These are phyloP conservation scores for Otis tarda DNA, from an alignment of 2,113 vertebrate species.

Conservation along the genomic window DNA sequence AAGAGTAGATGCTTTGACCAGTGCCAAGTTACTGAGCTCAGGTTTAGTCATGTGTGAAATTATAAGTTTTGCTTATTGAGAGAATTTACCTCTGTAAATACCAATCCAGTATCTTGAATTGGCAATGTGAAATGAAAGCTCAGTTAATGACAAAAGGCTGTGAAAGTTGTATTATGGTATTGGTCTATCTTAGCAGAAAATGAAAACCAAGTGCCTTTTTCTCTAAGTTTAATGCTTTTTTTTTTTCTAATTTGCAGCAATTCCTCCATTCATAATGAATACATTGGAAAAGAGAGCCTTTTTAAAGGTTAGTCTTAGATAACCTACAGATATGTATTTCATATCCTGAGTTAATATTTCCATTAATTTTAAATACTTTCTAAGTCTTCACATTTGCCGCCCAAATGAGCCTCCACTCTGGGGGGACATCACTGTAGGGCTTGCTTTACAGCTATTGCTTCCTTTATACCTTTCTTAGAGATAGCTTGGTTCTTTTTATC, in stretches of 20 bases:
- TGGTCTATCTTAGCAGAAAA: not conserved
- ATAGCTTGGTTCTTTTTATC: not conserved
- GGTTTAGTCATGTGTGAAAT: not conserved
- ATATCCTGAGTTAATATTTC: not conserved
- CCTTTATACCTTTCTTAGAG: not conserved
- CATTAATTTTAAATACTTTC: not conserved
- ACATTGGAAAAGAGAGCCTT: slow-evolving; percentile 96
- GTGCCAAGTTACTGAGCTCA: not conserved
- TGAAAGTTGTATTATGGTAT: not conserved
- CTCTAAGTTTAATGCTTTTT: not conserved
- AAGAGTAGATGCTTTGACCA: not conserved
- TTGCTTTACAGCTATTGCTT: not conserved
- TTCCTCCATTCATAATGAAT: slow-evolving; percentile 98
- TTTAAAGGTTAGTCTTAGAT: slow-evolving; percentile 83
- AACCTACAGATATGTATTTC: not conserved
- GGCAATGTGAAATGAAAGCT: not conserved
- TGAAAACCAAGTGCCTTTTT: not conserved
- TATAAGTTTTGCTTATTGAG: not conserved
- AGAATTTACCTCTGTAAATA: not conserved
- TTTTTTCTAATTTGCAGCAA: slow-evolving; percentile 76
- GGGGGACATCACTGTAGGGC: not conserved
- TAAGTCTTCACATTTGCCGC: not conserved
- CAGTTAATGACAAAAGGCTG: not conserved
- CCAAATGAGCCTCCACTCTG: not conserved
- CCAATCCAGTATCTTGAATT: not conserved